Base-by-base conservation (phyloP, 1,140 invertebrate species). In the Thaumatotibia leucotreta region DNA sequence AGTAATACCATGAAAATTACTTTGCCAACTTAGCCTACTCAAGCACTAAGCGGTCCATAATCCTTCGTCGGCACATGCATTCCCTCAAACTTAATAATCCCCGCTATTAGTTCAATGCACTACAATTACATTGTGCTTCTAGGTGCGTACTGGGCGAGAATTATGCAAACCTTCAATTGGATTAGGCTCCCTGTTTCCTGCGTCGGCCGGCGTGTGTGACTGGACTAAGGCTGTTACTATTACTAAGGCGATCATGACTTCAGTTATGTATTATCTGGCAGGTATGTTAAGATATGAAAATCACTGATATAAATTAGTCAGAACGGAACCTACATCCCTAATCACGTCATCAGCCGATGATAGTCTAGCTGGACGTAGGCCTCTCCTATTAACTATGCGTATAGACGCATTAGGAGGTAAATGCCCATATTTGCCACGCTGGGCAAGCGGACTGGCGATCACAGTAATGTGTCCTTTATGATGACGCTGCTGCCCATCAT, bases 141-240 rank as follows among this genome's bases (percentile, higher is more conserved):
- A 75, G 71, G 74, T 71, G 20, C 39, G 67, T 70, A 64, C 66
- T 70, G 68, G 70, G 68, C 76, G 79, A 72, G 73, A 86, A 87
- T 85, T 84, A 85, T 85, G 82, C 77, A 84, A 77, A 74, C 75
- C 79, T 82, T 85, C 76, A 83, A 84, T 85, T 80, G 82, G 81
- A 85, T 86, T 80, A 80, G 68, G 73, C 72, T 73, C 70, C 74
- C 75, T 71, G 76, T 76, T 22, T 32, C 20, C 27, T 62, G 24
- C 29, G 29, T 11, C 32, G 22, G 61, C n/a, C 29, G 61, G 20
- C 61, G n/a, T 22, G 29, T 61, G 27, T 35, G 31, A 20, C 31
- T 62, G 14, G 22, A 58, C 27, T 29, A 23, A 23, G 22, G 52
- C 52, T 45, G 39, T 45, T 45, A 45, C 17, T 14, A 45, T 45